Base-by-base conservation (phyloP, 2,113 vertebrate species). In the Psephotus haematonotus region DNA sequence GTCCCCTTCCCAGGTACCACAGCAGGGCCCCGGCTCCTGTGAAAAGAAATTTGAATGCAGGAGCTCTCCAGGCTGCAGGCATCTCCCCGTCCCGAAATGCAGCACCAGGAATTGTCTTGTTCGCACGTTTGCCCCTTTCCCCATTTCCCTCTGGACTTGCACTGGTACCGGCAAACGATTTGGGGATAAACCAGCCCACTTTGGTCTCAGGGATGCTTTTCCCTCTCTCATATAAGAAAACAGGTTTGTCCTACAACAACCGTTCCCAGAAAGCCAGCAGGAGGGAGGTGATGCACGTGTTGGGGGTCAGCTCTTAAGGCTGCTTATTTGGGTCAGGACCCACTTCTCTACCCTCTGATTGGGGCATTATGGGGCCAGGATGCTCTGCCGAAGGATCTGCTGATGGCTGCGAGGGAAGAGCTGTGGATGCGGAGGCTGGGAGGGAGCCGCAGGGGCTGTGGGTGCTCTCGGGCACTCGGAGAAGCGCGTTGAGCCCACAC, bases 311-410 rank as follows among this genome's bases (percentile, higher is more conserved):
- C 70, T 46, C 80, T 23, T 60, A 13, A 0, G 33, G 3, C 71
- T 8, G 13, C 23, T 2, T 10, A 7, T 22, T 59, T 4, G 82
- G 52, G 64, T 62, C 64, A 39, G 72, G 43, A 76, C 2, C 7
- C 8, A 4, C 20, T 52, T 65, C 10, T 35, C 31, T 19, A 7
- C 33, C 31, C 65, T 44, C 13, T 8, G 20, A 14, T 0, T 35
- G 91, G 57, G 62, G 37, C n/a, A 11, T 17, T 0, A 0, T 0
- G n/a, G 41, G 47, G 39, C 31, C 20, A 3, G 5, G 44, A 5
- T 6, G 0, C 47, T 6, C 13, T 8, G 74, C 35, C 7, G 41
- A 10, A 4, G n/a, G 1, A 18, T 35, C 29, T 7, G 76, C 50
- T 9, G 78, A 50, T 5, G 74, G 47, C 47, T 18, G 62, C 4